Base-by-base conservation (phyloP, 2,113 vertebrate species). In the Sprattus sprattus region DNA sequence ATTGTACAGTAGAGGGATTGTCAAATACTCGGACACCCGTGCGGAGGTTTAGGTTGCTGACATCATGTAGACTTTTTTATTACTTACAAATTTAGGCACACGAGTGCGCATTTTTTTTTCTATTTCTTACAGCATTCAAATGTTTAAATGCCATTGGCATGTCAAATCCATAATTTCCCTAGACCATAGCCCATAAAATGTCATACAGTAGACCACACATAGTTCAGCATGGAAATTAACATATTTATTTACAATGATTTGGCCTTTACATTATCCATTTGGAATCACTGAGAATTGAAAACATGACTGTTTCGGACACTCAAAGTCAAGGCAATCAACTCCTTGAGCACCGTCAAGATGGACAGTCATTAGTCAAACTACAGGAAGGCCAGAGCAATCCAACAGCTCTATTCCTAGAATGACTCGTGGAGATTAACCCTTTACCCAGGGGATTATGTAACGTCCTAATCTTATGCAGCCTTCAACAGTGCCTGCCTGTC, bases 361-460 rank as follows among this genome's bases (percentile, higher is more conserved):
- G 71, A 16, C 28, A 13, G n/a, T 71, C 25, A 32, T 32, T 78
- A 78, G 71, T 44, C 71, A 0, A 28, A 39, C 28, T 13, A 78
- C 8, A 11, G 25, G 71, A 39, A 39, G 13, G 71, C 71, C 81
- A 39, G 39, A 39, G 39, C 39, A 39, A 39, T 39, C 39, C 39
- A 85, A 25, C 45, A 32, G 75, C 84, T 94, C 93, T 95, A 93
- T 94, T 94, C 88, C 88, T 89, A 90, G 92, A 85, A 81, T 81
- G 81, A 88, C 86, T 85, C 87, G 82, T 84, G 88, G 85, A 92
- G 94, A 94, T 94, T 94, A 94, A 91, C 92, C 25, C 82, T 84
- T 91, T 91, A 83, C 88, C 90, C 87, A 83, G 85, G 90, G 87
- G 88, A 88, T 54, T 83, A 92, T 90, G 88, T 93, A 92, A 94